A percentile compares a stretch with the other conserved stretches of the same genome.
Evolutionary conservation across 2,113 vertebrate species (phyloP).

Genomic region (Pungitius pungitius): DNA sequence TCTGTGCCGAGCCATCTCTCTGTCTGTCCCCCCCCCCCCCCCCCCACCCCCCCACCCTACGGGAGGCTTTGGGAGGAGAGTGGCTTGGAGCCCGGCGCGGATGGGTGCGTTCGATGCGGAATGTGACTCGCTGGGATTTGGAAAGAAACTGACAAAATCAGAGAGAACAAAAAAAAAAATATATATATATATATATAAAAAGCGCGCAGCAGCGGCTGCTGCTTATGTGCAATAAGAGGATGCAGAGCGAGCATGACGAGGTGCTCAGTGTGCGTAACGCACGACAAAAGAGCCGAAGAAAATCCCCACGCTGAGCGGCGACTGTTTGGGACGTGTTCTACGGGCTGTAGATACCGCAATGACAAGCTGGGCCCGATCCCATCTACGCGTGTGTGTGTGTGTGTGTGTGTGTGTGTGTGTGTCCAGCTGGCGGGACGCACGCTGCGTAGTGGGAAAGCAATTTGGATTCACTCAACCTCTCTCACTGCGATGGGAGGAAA

Average conservation of each 20-base stretch:
- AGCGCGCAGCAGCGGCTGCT: neutral
- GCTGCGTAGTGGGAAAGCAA: neutral
- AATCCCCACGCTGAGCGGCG: slow-evolving; percentile 26
- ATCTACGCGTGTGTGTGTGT: slow-evolving; percentile 7
- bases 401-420: slow-evolving; percentile 11
- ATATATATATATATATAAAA: too few relatives aligned
- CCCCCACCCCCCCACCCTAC: neutral
- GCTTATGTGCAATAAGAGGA: slow-evolving; percentile 29
- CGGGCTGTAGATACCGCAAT: slow-evolving; percentile 10
- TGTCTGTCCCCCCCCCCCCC: too few relatives aligned
- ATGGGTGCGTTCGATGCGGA: slow-evolving; percentile 11
- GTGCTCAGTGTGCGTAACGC: slow-evolving; percentile 4
- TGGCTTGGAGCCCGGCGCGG: slow-evolving; percentile 16
- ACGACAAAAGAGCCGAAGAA: slow-evolving; percentile 16
- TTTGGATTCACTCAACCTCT: neutral
- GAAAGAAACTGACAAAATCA: slow-evolving; percentile 12
- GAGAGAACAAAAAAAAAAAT: neutral
- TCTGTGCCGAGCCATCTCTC: slow-evolving; percentile 22
- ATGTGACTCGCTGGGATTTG: slow-evolving; percentile 22
- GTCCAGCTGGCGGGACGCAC: neutral
- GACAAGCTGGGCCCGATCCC: slow-evolving; percentile 26
- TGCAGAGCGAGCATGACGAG: neutral
- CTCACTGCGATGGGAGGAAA: neutral
- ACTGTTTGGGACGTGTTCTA: slow-evolving; percentile 8
- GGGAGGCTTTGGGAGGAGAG: slow-evolving; percentile 18